Conservation (phyloP, 1,140 invertebrate genomes). For the Chymomyza costata region DNA sequence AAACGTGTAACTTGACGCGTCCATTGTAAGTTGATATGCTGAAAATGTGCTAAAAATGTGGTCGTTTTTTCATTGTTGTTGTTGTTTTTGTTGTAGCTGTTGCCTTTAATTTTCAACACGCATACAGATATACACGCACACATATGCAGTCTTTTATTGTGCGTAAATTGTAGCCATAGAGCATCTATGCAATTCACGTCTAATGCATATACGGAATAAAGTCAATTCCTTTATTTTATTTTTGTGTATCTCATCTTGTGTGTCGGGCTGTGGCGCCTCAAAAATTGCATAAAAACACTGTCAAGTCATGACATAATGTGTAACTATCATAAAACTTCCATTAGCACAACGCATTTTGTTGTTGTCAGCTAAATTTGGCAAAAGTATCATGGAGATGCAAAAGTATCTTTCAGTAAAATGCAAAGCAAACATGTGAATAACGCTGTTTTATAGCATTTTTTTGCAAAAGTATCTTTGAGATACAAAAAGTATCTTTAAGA, state of each 20-base stretch:
- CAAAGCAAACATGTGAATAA: too few species aligned
- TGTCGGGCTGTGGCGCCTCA: not conserved
- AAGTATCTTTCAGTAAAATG: too few species aligned
- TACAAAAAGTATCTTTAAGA: constrained; percentile 32
- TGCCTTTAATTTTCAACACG: too few species aligned
- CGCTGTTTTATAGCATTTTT: too few species aligned
- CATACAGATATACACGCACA: not conserved
- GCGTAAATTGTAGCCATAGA: too few species aligned
- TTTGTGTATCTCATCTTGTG: constrained; percentile 4
- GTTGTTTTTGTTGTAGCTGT: too few species aligned
- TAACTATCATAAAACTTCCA: constrained; percentile 67
- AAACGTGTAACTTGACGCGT: constrained; percentile 54
- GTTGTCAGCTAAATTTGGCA: not conserved
- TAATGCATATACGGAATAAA: constrained; percentile 38
- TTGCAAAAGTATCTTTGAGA: constrained; percentile 36
- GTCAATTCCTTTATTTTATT: constrained; percentile 12
- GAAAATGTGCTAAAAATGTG: constrained; percentile 70
- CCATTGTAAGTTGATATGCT: constrained; percentile 60
- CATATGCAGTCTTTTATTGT: too few species aligned
- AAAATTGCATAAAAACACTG: constrained; percentile 55
- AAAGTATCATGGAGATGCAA: constrained; percentile 38
- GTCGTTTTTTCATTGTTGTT: constrained; percentile 24
- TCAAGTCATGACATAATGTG: constrained; percentile 34
- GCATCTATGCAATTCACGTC: constrained; percentile 32
- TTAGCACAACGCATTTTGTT: constrained; percentile 33